Percentiles rank a stretch among this genome's conserved stretches.
Conservation (phyloP, 2,797 vertebrate genomes). For the Macroramphosus scolopax region DNA sequence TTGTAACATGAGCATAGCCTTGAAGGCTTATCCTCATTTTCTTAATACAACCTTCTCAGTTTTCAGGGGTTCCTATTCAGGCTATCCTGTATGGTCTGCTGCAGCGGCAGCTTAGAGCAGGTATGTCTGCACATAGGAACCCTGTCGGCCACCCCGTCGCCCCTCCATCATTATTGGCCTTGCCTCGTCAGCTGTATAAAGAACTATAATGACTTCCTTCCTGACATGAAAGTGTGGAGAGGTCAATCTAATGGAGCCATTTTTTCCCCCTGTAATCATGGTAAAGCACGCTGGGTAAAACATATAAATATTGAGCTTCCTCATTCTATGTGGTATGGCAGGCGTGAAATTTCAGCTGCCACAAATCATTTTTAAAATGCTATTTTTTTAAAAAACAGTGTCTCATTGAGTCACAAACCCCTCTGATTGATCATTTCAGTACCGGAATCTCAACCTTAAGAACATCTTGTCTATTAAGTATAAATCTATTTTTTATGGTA, state of each 20-base stretch:
- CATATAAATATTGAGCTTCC: conserved; percentile 70
- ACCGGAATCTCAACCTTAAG: not conserved
- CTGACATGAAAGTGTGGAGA: conserved; percentile 74
- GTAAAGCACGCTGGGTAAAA: conserved; percentile 59
- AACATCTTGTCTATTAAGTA: not conserved
- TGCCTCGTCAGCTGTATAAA: conserved; percentile 75
- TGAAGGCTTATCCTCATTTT: conserved; percentile 68
- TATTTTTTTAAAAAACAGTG: conserved; percentile 24
- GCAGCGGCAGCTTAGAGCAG: conserved; percentile 31
- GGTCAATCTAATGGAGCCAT: conserved; percentile 70
- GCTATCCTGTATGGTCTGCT: conserved; percentile 44
- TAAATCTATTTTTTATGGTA: conserved; percentile 19
- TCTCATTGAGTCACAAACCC: conserved; percentile 12
- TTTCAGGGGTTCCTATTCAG: conserved; percentile 47
- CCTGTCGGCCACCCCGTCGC: conserved; percentile 11
- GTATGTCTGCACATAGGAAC: conserved; percentile 45
- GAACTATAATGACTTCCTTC: conserved; percentile 80
- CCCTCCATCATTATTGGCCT: conserved; percentile 57
- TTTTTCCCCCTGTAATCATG: conserved; percentile 64
- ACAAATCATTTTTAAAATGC: conserved; percentile 24
- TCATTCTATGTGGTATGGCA: conserved; percentile 45
- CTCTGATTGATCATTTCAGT: conserved; percentile 2
- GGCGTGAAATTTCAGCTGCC: conserved; percentile 57
- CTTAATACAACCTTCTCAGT: conserved; percentile 66
- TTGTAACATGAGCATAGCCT: conserved; percentile 57